Evolutionary conservation across 2,888 invertebrate genomes (phyloP).

Genomic region (Nasonovia ribisnigri): DNA sequence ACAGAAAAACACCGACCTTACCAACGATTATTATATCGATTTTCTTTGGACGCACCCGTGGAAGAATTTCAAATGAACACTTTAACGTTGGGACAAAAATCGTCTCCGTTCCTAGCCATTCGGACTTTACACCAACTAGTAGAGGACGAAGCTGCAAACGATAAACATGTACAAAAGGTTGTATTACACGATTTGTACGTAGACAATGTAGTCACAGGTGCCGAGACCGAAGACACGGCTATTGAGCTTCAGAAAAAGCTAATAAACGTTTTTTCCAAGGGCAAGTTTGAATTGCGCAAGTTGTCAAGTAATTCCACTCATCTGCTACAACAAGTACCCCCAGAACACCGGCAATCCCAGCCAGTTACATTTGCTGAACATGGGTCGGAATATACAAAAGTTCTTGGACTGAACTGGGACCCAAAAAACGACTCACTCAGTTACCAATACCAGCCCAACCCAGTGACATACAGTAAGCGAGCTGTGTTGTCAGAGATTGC

Average conservation of each 20-base stretch:
- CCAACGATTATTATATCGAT: background rate
- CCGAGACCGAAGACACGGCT: background rate
- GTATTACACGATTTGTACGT: background rate
- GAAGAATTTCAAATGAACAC: background rate
- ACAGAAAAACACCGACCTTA: background rate
- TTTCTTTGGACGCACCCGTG: background rate
- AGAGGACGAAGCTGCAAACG: background rate
- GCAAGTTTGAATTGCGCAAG: background rate
- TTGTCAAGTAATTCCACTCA: background rate
- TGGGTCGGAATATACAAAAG: conserved; percentile 13
- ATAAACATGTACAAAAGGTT: background rate
- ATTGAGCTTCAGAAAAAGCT: background rate
- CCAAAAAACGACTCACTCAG: background rate
- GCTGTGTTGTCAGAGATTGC: background rate
- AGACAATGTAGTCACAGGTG: background rate
- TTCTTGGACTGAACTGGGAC: background rate
- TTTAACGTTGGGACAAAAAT: background rate
- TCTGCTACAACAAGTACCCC: background rate
- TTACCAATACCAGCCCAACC: background rate
- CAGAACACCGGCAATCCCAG: background rate
- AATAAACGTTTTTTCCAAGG: background rate
- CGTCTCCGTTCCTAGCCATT: background rate
- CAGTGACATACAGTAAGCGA: background rate
- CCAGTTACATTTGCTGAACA: background rate
- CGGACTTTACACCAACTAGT: background rate